phyloP scores from a whole-genome alignment of 2,797 vertebrate genomes.

The Parauchenoglanis ngamensis region DNA sequence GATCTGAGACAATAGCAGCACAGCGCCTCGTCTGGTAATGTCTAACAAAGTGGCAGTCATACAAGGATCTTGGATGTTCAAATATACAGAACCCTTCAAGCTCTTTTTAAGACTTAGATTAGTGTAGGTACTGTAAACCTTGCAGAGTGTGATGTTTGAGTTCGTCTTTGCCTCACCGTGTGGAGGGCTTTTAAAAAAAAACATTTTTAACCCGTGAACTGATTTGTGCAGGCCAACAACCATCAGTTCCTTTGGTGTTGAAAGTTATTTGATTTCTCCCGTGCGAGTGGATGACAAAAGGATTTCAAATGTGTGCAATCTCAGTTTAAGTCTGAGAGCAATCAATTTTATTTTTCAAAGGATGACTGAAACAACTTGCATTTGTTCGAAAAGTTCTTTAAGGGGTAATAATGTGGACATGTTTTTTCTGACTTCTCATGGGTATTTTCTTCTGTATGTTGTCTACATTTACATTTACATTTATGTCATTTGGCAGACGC shows the following conservation, averaged over 20 bases:
- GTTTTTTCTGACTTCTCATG: not conserved
- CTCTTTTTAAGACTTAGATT: not conserved
- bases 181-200: not conserved
- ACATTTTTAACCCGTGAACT: not conserved
- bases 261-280: not conserved
- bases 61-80: not conserved
- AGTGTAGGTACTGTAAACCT: not conserved
- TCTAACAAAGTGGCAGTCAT: not conserved
- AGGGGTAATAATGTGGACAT: not conserved
- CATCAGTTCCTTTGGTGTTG: not conserved
- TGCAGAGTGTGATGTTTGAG: not conserved
- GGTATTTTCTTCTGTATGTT: not conserved
- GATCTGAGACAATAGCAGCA: not conserved
- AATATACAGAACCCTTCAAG: not conserved
- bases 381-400: constrained; percentile 4
- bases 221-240: not conserved
- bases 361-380: not conserved
- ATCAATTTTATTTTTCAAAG: not conserved
- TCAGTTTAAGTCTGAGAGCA: constrained; percentile 13
- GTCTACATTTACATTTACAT: no score
- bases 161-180: not conserved
- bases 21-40: not conserved
- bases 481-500: no score
- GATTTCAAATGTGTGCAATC: not conserved
- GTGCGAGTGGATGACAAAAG: not conserved